Conservation (phyloP, 2,113 vertebrate genomes). For the Epinephelus fuscoguttatus region DNA sequence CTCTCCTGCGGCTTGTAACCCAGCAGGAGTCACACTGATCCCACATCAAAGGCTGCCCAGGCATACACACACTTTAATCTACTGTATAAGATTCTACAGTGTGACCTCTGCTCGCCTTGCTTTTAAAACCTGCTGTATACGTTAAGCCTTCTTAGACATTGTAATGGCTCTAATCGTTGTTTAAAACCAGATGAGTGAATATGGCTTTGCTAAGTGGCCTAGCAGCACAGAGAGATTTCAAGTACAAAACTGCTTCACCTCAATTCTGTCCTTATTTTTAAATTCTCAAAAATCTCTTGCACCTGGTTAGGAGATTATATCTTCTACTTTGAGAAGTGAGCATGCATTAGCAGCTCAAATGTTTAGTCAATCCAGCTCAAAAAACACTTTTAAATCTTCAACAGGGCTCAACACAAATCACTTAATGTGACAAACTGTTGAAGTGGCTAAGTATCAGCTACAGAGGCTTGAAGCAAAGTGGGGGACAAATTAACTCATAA, state of each 20-base stretch:
- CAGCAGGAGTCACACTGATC: conserved; percentile 53
- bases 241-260: neutral
- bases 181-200: conserved; percentile 32
- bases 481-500: neutral
- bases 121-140: conserved; percentile 47
- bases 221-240: neutral
- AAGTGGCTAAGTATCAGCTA: neutral
- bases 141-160: conserved; percentile 13
- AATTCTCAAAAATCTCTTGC: neutral
- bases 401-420: conserved; percentile 13
- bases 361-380: neutral
- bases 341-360: conserved; percentile 4
- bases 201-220: neutral
- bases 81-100: conserved; percentile 30
- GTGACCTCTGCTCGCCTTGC: conserved; percentile 29
- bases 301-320: neutral
- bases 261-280: conserved; percentile 12
- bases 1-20: conserved; percentile 26
- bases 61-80: conserved; percentile 39
- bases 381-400: neutral
- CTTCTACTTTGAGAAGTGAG: neutral
- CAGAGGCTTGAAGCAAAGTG: neutral
- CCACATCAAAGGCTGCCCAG: conserved; percentile 63
- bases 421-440: conserved; percentile 1
- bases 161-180: conserved; percentile 2